phyloP scores from a whole-genome alignment of 2,797 vertebrate species.

The Momotus momota region DNA sequence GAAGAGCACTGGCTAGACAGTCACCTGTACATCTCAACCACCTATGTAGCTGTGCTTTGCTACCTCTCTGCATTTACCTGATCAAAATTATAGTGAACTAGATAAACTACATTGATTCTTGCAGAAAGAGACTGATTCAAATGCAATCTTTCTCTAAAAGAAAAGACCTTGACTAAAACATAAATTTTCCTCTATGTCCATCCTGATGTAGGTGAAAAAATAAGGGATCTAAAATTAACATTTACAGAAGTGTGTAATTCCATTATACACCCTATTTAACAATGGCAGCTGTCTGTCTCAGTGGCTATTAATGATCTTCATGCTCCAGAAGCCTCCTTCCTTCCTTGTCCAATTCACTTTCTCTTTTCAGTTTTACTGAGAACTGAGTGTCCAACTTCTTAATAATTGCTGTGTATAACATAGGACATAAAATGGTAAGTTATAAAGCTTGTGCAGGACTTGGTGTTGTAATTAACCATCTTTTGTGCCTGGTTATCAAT shows the following conservation, averaged over 20 bases:
- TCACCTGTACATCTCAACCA: neutral
- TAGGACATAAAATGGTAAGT: constrained; percentile 33
- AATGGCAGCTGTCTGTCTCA: neutral
- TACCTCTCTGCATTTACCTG: neutral
- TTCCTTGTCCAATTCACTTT: neutral
- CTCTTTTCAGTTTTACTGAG: neutral
- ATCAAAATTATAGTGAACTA: neutral
- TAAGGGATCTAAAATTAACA: neutral
- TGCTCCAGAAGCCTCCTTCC: neutral
- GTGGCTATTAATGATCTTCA: neutral
- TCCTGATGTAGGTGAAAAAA: neutral
- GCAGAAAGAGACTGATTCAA: neutral
- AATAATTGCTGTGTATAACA: constrained; percentile 2
- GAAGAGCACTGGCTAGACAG: neutral
- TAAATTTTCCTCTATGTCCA: neutral
- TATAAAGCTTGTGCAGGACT: constrained; percentile 51
- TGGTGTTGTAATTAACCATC: constrained; percentile 51
- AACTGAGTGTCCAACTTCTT: neutral
- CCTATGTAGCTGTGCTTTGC: neutral
- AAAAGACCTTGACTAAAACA: neutral
- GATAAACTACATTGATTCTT: neutral
- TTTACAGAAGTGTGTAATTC: neutral
- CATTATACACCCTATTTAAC: neutral
- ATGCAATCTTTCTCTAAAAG: neutral
- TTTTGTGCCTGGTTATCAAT: constrained; percentile 9